Percentiles rank a stretch among this genome's conserved stretches.
These are phyloP conservation scores for Oncorhynchus tshawytscha DNA, from an alignment of 2,113 vertebrate genomes.

Conservation along the genomic window DNA sequence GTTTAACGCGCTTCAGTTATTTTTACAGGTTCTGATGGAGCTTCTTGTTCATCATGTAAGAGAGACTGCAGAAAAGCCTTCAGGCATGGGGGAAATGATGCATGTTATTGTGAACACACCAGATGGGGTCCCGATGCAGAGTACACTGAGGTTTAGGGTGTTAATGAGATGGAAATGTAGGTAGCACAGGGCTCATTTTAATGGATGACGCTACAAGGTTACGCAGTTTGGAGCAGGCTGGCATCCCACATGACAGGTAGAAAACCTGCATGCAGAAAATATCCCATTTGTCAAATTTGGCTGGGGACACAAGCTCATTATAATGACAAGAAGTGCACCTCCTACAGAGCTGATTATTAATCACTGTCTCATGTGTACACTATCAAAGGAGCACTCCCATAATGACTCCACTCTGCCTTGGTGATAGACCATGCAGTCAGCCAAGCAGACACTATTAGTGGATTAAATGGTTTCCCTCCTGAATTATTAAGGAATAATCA, in stretches of 20 bases:
- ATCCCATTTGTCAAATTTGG: slow-evolving; percentile 39
- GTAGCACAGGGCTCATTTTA: slow-evolving; percentile 22
- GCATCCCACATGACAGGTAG: slow-evolving; percentile 55
- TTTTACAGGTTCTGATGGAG: no score
- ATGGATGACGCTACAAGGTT: slow-evolving; percentile 28
- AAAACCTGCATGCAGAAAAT: slow-evolving; percentile 52
- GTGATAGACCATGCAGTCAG: no score
- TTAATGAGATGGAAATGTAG: slow-evolving; percentile 66
- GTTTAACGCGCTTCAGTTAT: no score
- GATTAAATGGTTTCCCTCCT: no score
- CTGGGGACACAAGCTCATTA: not conserved
- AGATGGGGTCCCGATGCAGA: slow-evolving; percentile 63
- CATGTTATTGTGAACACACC: slow-evolving; percentile 66
- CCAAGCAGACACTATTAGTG: no score
- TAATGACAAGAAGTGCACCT: not conserved
- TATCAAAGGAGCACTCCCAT: no score
- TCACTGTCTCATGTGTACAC: no score
- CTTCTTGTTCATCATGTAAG: slow-evolving; percentile 5
- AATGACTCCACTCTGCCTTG: no score
- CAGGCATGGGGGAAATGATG: slow-evolving; percentile 56
- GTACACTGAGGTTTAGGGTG: slow-evolving; percentile 30
- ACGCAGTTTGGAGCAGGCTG: not conserved
- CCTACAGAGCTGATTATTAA: not conserved
- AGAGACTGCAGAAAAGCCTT: slow-evolving; percentile 38
- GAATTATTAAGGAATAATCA: no score